phyloP scores from a whole-genome alignment of 2,113 vertebrate species.

The Callopanchax toddi region DNA sequence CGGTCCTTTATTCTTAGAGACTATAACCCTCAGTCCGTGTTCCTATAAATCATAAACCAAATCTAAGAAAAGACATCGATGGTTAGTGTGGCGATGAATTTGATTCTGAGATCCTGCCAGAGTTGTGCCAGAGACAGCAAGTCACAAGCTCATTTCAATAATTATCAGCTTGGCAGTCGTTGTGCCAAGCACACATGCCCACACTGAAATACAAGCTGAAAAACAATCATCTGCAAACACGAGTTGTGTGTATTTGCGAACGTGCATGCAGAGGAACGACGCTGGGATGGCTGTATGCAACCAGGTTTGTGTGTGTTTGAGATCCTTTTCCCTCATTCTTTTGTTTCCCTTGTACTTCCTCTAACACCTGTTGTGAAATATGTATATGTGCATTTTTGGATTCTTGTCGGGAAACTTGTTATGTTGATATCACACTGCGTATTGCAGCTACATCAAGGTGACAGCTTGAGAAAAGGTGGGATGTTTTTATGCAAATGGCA shows the following conservation, averaged over 20 bases:
- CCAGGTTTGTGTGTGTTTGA: conserved; percentile 19
- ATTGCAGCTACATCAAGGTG: conserved; percentile 69
- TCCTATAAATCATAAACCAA: conserved; percentile 16
- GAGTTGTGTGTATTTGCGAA: conserved; percentile 5
- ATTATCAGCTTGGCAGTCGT: conserved; percentile 38
- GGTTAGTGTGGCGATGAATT: conserved; percentile 21
- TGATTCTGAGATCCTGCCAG: conserved; percentile 32
- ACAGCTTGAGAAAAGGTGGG: conserved; percentile 65
- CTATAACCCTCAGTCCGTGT: background rate
- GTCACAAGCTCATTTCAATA: conserved; percentile 45
- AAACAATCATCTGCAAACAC: conserved; percentile 48
- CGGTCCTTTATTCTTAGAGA: conserved; percentile 4
- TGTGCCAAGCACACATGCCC: conserved; percentile 44
- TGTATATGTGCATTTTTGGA: conserved; percentile 72
- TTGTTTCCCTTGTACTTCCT: conserved; percentile 27
- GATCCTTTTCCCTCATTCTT: conserved; percentile 15
- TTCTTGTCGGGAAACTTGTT: conserved; percentile 70
- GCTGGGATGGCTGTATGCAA: background rate
- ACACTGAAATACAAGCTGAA: conserved; percentile 41
- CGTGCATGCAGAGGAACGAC: conserved; percentile 5
- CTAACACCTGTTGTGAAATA: conserved; percentile 74
- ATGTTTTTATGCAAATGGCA: conserved; percentile 64
- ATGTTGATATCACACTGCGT: conserved; percentile 69
- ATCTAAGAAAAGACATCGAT: conserved; percentile 18
- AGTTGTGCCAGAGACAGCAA: conserved; percentile 25